Percentiles rank a stretch among this genome's conserved stretches.
These are phyloP conservation scores for Toxotes chatareus DNA, from an alignment of 2,113 vertebrate species.

Conservation along the genomic window DNA sequence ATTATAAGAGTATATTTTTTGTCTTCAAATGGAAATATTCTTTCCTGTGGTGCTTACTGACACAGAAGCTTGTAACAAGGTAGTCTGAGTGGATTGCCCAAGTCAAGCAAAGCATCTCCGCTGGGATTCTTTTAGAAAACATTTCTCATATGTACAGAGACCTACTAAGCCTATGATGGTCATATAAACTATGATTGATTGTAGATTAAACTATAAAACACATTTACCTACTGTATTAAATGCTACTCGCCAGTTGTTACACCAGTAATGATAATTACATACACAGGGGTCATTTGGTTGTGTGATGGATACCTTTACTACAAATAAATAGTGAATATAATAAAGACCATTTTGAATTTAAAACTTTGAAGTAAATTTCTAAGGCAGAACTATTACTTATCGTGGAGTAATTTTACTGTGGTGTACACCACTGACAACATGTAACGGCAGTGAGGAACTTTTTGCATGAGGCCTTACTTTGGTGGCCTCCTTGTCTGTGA, in stretches of 20 bases:
- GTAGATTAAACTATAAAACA: not conserved
- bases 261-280: not conserved
- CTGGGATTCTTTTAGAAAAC: not conserved
- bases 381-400: too few relatives aligned
- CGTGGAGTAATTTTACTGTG: too few relatives aligned
- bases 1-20: not conserved
- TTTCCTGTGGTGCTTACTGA: not conserved
- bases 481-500: conserved; percentile 93
- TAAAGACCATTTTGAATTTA: not conserved
- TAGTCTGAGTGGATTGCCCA: not conserved
- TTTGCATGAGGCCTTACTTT: conserved; percentile 82
- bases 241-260: not conserved
- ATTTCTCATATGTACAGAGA: not conserved
- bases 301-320: not conserved
- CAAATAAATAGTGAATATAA: not conserved
- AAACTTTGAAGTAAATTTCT: too few relatives aligned
- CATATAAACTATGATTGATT: not conserved
- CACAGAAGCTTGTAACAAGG: not conserved
- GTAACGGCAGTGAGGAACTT: not conserved
- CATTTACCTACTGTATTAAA: not conserved
- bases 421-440: not conserved
- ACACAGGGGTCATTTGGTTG: not conserved
- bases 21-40: not conserved
- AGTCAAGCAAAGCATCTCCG: not conserved
- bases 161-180: not conserved